A percentile compares a stretch with the other conserved stretches of the same genome.
These are phyloP conservation scores for Ichneumoninae sp. DNA, from an alignment of 2,888 invertebrate genomes.

Conservation along the genomic window DNA sequence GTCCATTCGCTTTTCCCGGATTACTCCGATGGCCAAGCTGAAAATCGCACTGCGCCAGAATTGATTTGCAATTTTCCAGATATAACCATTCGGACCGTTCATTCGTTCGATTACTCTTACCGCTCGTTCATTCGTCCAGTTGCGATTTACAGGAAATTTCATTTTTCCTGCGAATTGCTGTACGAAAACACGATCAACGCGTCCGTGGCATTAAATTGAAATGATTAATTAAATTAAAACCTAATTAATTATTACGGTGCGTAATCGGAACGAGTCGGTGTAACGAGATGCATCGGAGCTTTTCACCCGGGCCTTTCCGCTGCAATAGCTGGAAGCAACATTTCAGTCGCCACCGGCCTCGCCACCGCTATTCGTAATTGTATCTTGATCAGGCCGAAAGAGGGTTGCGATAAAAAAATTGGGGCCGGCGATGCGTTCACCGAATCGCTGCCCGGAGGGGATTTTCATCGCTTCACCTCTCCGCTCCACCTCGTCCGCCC, in stretches of 20 bases:
- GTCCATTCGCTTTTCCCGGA: neutral
- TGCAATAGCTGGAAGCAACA: neutral
- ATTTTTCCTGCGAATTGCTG: neutral
- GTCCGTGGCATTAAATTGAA: neutral
- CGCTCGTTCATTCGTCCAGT: neutral
- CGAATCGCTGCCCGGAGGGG: neutral
- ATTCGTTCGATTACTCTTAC: neutral
- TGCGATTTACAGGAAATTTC: neutral
- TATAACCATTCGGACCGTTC: neutral
- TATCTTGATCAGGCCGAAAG: neutral
- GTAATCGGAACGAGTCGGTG: neutral
- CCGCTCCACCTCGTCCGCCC: neutral
- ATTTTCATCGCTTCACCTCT: neutral
- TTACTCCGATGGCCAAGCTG: neutral
- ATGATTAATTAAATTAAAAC: conserved; percentile 7
- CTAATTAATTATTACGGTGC: conserved; percentile 4
- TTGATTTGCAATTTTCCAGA: neutral
- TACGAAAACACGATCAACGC: neutral
- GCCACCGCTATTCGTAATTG: neutral
- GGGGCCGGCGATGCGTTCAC: neutral
- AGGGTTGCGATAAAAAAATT: conserved; percentile 1
- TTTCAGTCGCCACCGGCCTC: neutral
- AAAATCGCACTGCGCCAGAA: neutral
- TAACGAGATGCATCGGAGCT: neutral
- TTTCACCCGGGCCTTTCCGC: neutral